Evolutionary conservation across 2,888 invertebrate species (phyloP).

Genomic region (Parnassius orleans): DNA sequence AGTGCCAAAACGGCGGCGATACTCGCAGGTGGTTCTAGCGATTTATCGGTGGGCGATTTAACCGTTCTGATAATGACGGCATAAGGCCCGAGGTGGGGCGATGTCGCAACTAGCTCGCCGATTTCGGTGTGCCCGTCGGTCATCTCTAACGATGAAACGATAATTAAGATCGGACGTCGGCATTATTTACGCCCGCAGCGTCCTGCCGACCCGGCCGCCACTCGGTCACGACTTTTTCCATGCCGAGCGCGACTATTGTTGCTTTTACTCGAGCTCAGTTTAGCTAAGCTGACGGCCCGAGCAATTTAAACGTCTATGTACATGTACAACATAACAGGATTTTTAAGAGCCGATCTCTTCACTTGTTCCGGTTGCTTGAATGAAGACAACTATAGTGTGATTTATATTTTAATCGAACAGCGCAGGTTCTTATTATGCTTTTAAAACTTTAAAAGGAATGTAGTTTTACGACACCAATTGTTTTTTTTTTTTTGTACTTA

Average conservation of each 20-base stretch:
- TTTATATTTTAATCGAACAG: too few relatives aligned
- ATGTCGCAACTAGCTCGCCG: slow-evolving; percentile 70
- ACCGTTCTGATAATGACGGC: slow-evolving; percentile 61
- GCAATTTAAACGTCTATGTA: slow-evolving; percentile 24
- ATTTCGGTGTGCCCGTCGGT: slow-evolving; percentile 64
- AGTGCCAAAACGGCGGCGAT: slow-evolving; percentile 67
- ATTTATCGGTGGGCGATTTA: slow-evolving; percentile 69
- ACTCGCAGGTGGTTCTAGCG: slow-evolving; percentile 69
- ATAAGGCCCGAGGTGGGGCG: slow-evolving; percentile 35
- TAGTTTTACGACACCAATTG: too few relatives aligned
- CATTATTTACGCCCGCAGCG: slow-evolving; percentile 78
- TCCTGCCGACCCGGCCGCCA: slow-evolving; percentile 66
- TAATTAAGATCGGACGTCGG: slow-evolving; percentile 78
- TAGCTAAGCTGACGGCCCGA: slow-evolving; percentile 43
- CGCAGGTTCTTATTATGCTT: too few relatives aligned
- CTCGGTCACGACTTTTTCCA: slow-evolving; percentile 76
- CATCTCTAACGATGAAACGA: slow-evolving; percentile 78
- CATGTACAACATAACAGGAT: slow-evolving; percentile 6
- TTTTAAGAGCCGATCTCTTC: neutral
- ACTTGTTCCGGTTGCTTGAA: neutral
- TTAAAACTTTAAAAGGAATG: too few relatives aligned
- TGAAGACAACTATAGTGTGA: neutral
- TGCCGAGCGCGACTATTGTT: slow-evolving; percentile 70
- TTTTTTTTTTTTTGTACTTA: too few relatives aligned
- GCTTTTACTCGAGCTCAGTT: slow-evolving; percentile 58